Base-by-base conservation (phyloP, 2,113 vertebrate genomes). In the Clarias macrocephalus region DNA sequence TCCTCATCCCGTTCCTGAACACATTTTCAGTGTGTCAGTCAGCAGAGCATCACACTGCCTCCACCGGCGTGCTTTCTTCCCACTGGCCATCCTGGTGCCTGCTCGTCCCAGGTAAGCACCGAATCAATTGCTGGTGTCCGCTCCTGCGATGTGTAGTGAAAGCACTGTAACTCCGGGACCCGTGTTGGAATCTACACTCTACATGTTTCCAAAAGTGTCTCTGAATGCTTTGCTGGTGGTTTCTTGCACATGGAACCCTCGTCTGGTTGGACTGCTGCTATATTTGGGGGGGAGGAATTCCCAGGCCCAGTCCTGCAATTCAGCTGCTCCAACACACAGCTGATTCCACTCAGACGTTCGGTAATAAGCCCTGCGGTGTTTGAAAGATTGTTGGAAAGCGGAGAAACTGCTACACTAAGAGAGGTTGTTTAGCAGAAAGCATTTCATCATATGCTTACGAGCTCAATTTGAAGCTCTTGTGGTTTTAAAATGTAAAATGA, bases 211-310 rank as follows among this genome's bases (percentile, higher is more conserved):
- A 19, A 25, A 21, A 21, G 10, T 30, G 6, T 57, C 11, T 42
- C 59, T 82, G 37, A n/a, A 68, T 48, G 62, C 42, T 81, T 73
- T 81, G 82, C 88, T 81, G 76, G 76, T 88, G 80, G 84, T 86
- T 89, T 86, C 88, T 59, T 88, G 63, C 80, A 65, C 23, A 10
- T 33, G 18, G 30, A 66, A 68, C 30, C 57, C 63, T 68, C 4
- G 63, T 83, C 62, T 6, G 33, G 62, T 82, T 13, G 9, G 56
- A 59, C 57, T 59, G 28, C 56, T 54, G 81, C 81, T 82, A 66
- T 82, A 82, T 66, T 66, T 82, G 62, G 42, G 28, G 52, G 81
- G 42, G 7, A 0, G 63, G 62, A 68, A 66, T 83, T 68, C 81
- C 81, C 81, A 83, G 42, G 13, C 63, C 37, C 8, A 18, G 18